Base-by-base conservation (phyloP, 1,140 invertebrate genomes). In the Diabrotica undecimpunctata region DNA sequence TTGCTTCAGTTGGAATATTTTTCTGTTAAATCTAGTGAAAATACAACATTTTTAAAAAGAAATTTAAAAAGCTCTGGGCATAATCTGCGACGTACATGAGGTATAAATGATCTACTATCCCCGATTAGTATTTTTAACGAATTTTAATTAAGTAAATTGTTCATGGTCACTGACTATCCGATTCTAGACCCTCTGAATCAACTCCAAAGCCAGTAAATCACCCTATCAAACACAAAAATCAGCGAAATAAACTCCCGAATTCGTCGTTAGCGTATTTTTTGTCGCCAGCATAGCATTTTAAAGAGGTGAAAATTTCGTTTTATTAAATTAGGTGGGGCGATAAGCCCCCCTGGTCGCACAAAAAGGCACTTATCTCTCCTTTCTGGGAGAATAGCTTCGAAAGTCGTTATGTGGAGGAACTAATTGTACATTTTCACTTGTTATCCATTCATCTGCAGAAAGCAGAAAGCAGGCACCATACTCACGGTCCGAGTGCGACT, bases 341-440 rank as follows among this genome's bases (percentile, higher is more conserved):
- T 66, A 65, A 65, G 57, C 13, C 60, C 65, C 55, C 13, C 55
- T 60, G 58, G 51, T 52, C 39, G 56, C 65, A 61, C 62, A 70
- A 70, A 68, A 70, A 68, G 71, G 3, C 65, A 66, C 71, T 73
- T 73, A 73, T 73, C 70, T 72, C 66, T 46, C 41, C 41, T 65
- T 72, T 70, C 70, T 70, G 68, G 70, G 62, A 73, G 68, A 73
- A 72, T 72, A 70, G 72, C 57, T 70, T 68, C 65, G 66, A 67
- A 70, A 72, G 72, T 72, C 70, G 66, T 72, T 73, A 69, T 66
- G 62, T 65, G 61, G 65, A 65, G 67, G 62, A 57, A 61, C 67
- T 70, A 72, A 72, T 74, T 72, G 70, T 74, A 64, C 66, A 63
- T 70, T 62, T 54, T 54, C 61, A 62, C 61, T 60, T 62, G 61